These are phyloP conservation scores for Botrylloides violaceus DNA, from an alignment of 23 tunicate genomes.

Conservation along the genomic window DNA sequence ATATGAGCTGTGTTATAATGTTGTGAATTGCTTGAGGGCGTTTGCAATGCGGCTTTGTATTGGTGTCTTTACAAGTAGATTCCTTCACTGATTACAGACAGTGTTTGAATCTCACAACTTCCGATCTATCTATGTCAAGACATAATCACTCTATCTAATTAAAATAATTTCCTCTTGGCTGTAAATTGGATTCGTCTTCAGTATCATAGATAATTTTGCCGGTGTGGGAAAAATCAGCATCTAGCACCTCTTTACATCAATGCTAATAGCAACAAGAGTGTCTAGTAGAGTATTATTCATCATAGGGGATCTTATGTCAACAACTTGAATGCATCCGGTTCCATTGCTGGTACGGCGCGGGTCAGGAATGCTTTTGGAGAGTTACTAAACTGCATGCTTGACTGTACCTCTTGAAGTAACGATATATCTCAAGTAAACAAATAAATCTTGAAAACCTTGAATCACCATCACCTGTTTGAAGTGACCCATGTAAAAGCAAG, in stretches of 20 bases:
- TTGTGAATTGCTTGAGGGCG: not conserved
- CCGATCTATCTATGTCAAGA: not conserved
- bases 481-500: not conserved
- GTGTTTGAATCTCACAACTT: not conserved
- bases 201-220: no score
- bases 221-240: not conserved
- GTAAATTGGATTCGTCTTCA: no score
- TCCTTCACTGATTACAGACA: not conserved
- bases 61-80: not conserved
- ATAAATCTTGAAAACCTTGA: not conserved
- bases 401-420: not conserved
- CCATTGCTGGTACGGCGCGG: not conserved
- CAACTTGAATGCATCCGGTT: conserved; percentile 28
- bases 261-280: not conserved
- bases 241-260: no score
- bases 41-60: not conserved
- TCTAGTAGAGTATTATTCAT: not conserved
- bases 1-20: no score
- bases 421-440: not conserved
- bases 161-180: no score
- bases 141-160: no score
- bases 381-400: not conserved
- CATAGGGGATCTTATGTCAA: conserved; percentile 10
- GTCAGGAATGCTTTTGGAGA: not conserved
- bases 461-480: not conserved